A percentile compares a stretch with the other conserved stretches of the same genome.
Evolutionary conservation across 2,888 invertebrate species (phyloP).

Genomic region (Esperia sulphurella): DNA sequence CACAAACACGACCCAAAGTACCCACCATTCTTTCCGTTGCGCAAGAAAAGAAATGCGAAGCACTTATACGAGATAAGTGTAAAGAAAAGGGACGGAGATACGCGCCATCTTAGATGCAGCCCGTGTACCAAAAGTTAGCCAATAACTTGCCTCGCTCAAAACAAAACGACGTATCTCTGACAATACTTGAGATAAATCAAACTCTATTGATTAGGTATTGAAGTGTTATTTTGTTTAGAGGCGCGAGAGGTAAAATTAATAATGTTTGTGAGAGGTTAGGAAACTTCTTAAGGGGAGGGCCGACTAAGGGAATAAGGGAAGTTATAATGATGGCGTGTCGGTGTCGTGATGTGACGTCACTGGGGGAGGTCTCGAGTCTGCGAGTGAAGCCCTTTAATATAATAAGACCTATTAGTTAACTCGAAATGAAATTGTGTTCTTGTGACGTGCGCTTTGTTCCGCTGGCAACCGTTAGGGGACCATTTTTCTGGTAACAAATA

Average conservation of each 20-base stretch:
- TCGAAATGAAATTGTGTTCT: neutral
- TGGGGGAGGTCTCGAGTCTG: conserved; percentile 26
- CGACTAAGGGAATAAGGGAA: conserved; percentile 17
- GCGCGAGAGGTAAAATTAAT: conserved; percentile 45
- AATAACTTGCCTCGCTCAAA: conserved; percentile 52
- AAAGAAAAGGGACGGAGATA: conserved; percentile 45
- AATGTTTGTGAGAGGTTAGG: conserved; percentile 48
- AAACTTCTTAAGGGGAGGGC: conserved; percentile 59
- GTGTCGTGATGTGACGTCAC: conserved; percentile 40
- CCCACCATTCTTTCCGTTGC: conserved; percentile 61
- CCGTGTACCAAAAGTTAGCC: conserved; percentile 75
- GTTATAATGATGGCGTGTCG: conserved; percentile 53
- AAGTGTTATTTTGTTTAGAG: conserved; percentile 24
- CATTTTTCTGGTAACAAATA: neutral
- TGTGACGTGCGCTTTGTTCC: neutral
- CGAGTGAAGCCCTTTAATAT: conserved; percentile 47
- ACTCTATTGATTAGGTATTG: conserved; percentile 31
- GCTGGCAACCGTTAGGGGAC: neutral
- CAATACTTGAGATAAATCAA: conserved; percentile 41
- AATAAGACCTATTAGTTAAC: conserved; percentile 40
- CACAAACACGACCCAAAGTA: conserved; percentile 59
- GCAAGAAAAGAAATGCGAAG: conserved; percentile 59
- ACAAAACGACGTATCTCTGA: conserved; percentile 41
- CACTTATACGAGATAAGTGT: conserved; percentile 22
- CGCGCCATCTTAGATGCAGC: conserved; percentile 77